Evolutionary conservation across 1,140 invertebrate genomes (phyloP).

Genomic region (Drosophila parabipectinata): DNA sequence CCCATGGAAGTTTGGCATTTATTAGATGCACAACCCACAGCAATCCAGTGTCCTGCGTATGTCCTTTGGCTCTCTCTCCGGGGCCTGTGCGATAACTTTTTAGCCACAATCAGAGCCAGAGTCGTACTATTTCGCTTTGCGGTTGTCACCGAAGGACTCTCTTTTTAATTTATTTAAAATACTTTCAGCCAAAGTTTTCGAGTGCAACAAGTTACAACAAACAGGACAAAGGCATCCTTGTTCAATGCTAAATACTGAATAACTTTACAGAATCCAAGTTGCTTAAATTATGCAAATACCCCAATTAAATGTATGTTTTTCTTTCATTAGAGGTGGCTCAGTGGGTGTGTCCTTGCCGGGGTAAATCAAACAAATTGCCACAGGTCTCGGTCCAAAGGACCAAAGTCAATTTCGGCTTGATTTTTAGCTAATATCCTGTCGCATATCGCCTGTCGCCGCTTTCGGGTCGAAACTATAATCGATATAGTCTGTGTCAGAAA

Average conservation of each 20-base stretch:
- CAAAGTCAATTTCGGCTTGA: slow-evolving; percentile 67
- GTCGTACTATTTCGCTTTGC: slow-evolving; percentile 51
- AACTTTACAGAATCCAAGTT: slow-evolving; percentile 28
- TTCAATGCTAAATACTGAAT: slow-evolving; percentile 42
- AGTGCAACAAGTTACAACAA: slow-evolving; percentile 45
- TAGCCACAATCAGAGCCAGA: slow-evolving; percentile 34
- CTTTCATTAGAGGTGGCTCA: slow-evolving; percentile 1
- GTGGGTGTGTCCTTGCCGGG: not conserved
- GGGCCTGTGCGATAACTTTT: slow-evolving; percentile 62
- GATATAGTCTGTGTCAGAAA: slow-evolving; percentile 51
- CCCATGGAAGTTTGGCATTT: slow-evolving; percentile 62
- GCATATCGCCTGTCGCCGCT: slow-evolving; percentile 38
- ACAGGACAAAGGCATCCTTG: slow-evolving; percentile 22
- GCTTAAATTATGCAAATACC: slow-evolving; percentile 44
- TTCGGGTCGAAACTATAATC: slow-evolving; percentile 68
- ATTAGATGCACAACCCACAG: slow-evolving; percentile 73
- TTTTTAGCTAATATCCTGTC: slow-evolving; percentile 74
- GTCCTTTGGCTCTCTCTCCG: slow-evolving; percentile 7
- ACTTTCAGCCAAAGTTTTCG: slow-evolving; percentile 47
- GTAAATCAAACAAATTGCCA: slow-evolving; percentile 68
- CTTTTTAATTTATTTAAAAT: slow-evolving; percentile 73
- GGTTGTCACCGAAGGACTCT: slow-evolving; percentile 47
- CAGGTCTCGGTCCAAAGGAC: slow-evolving; percentile 19
- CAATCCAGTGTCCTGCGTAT: slow-evolving; percentile 27
- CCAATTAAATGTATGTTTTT: slow-evolving; percentile 33